Conservation (phyloP, 2,888 invertebrate genomes). For the Parnassius smintheus region DNA sequence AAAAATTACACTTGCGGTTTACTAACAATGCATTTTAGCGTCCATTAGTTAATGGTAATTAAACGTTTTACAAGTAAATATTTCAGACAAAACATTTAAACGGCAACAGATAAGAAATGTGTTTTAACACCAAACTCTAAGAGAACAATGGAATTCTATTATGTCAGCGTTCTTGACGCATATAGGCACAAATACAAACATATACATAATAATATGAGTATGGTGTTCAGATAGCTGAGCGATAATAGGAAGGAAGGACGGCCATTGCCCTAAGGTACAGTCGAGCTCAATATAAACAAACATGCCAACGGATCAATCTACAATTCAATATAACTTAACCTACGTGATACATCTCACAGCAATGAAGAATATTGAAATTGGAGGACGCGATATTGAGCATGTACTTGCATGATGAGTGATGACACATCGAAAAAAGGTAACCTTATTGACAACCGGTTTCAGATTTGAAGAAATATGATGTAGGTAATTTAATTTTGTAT, state of each 20-base stretch:
- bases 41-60: conserved; percentile 17
- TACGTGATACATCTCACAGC: conserved; percentile 11
- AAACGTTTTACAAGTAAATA: conserved; percentile 7
- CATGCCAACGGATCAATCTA: background rate
- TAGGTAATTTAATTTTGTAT: too few species aligned
- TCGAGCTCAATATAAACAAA: conserved; percentile 21
- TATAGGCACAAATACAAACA: background rate
- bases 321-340: background rate
- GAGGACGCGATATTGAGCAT: conserved; percentile 16
- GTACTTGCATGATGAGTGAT: conserved; percentile 39
- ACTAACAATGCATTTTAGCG: conserved; percentile 9
- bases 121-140: background rate
- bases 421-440: background rate
- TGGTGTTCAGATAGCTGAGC: conserved; percentile 42
- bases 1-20: conserved; percentile 1
- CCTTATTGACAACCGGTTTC: conserved; percentile 40
- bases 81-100: conserved; percentile 13
- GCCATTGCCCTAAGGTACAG: conserved; percentile 53
- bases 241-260: conserved; percentile 64
- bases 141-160: conserved; percentile 16
- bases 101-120: conserved; percentile 4
- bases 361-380: conserved; percentile 7
- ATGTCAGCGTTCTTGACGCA: conserved; percentile 9
- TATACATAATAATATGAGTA: background rate
- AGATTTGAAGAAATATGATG: too few species aligned